These are phyloP conservation scores for Stramonita haemastoma DNA, from an alignment of 2,888 invertebrate species.

Conservation along the genomic window DNA sequence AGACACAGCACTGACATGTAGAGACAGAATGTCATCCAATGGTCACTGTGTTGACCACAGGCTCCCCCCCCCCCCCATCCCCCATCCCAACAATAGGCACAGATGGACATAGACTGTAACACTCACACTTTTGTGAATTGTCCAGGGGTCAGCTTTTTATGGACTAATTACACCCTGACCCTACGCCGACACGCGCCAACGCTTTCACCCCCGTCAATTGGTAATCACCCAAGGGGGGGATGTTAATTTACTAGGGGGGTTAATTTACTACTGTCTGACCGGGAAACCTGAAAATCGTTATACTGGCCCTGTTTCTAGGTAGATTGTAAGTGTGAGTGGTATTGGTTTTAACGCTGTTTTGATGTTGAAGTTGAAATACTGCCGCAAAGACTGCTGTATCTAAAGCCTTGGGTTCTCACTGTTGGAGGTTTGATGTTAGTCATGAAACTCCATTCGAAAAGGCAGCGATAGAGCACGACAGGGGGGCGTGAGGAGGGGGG, in stretches of 20 bases:
- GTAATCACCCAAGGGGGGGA: neutral
- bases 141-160: neutral
- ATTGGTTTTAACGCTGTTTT: neutral
- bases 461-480: no score
- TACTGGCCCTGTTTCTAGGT: neutral
- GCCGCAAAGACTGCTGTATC: no score
- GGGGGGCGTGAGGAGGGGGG: no score
- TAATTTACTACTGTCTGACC: neutral
- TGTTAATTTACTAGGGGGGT: neutral
- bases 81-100: neutral
- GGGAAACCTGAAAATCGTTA: neutral
- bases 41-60: neutral
- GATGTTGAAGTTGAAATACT: neutral
- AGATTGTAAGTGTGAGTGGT: neutral
- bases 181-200: neutral
- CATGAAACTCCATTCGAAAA: no score
- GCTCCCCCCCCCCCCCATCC: no score
- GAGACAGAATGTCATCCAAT: neutral
- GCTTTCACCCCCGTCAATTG: neutral
- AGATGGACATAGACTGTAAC: neutral
- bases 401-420: no score
- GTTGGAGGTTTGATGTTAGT: no score
- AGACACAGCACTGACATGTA: neutral
- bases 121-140: conserved; percentile 2
- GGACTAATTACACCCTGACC: neutral